A percentile compares a stretch with the other conserved stretches of the same genome.
Evolutionary conservation across 2,888 invertebrate genomes (phyloP).

Genomic region (Eledone cirrhosa): DNA sequence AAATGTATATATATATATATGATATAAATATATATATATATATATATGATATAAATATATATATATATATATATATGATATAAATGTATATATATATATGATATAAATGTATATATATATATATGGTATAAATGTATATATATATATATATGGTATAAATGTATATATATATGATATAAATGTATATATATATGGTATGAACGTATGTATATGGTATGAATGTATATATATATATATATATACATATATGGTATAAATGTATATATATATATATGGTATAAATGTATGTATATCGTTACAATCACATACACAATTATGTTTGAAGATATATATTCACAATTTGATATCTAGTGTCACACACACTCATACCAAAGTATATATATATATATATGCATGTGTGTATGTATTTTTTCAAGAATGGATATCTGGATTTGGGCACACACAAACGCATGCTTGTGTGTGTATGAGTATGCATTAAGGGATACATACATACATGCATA

Average conservation of each 20-base stretch:
- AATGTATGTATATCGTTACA: neutral
- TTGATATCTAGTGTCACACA: neutral
- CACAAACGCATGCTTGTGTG: neutral
- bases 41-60: slow-evolving; percentile 1
- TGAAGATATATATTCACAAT: neutral
- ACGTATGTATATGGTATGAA: no score
- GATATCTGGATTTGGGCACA: neutral
- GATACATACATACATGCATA: neutral
- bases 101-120: no score
- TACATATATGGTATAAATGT: no score
- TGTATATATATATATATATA: no score
- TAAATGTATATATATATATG: neutral
- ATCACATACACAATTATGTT: neutral
- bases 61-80: neutral
- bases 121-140: neutral
- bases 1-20: no score
- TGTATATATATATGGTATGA: no score
- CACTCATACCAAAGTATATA: neutral
- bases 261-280: no score
- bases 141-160: neutral
- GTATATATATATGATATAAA: neutral
- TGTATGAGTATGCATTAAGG: neutral
- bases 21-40: slow-evolving; percentile 1
- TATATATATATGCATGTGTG: slow-evolving; percentile 2
- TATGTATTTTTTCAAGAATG: neutral